Conservation (phyloP, 2,888 invertebrate species). For the Phlogophora meticulosa region DNA sequence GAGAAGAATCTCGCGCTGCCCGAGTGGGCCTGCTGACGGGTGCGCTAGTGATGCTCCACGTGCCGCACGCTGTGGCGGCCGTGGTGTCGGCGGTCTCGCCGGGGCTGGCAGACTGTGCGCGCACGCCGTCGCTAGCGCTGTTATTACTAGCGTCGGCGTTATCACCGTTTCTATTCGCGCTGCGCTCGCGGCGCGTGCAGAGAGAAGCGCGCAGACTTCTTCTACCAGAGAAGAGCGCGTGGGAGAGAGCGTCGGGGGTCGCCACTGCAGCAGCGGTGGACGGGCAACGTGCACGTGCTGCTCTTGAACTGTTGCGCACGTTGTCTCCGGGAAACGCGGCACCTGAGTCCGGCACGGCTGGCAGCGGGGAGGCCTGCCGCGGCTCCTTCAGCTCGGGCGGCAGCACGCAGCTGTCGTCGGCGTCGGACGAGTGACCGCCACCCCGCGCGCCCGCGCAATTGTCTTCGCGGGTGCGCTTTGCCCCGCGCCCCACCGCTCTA, state of each 20-base stretch:
- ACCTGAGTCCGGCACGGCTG: constrained; percentile 77
- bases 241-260: constrained; percentile 89
- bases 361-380: constrained; percentile 89
- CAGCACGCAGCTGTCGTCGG: constrained; percentile 92
- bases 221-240: constrained; percentile 87
- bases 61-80: constrained; percentile 91
- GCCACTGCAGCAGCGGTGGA: constrained; percentile 91
- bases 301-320: constrained; percentile 84
- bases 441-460: constrained; percentile 72
- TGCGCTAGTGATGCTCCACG: constrained; percentile 94
- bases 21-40: constrained; percentile 93
- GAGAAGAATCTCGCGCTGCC: constrained; percentile 97
- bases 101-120: constrained; percentile 87
- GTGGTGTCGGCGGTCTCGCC: constrained; percentile 86
- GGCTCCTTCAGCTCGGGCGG: constrained; percentile 92
- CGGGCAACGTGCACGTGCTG: constrained; percentile 87
- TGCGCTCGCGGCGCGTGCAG: constrained; percentile 93
- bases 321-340: constrained; percentile 86
- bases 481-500: constrained; percentile 90
- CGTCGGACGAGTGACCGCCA: constrained; percentile 91
- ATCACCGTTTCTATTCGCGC: constrained; percentile 95
- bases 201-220: constrained; percentile 85
- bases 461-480: constrained; percentile 81
- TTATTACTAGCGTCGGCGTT: constrained; percentile 92
- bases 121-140: constrained; percentile 89